Conservation (phyloP, 1,140 invertebrate genomes). For the Tetramorium parvispinum region DNA sequence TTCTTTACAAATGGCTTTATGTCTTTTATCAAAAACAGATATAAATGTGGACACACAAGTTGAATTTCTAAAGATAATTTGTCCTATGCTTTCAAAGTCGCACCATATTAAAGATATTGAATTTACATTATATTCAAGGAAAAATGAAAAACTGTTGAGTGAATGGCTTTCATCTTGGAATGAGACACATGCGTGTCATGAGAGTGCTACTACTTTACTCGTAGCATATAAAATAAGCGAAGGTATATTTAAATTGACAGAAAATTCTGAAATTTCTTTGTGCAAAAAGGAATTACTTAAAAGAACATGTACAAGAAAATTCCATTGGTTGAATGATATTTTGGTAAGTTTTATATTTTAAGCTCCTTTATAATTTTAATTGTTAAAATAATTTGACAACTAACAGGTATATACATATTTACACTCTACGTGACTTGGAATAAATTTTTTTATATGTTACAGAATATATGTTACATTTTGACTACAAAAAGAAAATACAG, state of each 20-base stretch:
- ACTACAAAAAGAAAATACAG: slow-evolving; percentile 69
- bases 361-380: slow-evolving; percentile 16
- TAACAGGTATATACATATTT: neutral
- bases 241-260: slow-evolving; percentile 70
- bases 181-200: slow-evolving; percentile 59
- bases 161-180: slow-evolving; percentile 78
- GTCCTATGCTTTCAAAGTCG: slow-evolving; percentile 68
- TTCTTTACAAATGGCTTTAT: slow-evolving; percentile 68
- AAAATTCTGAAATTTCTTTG: slow-evolving; percentile 53
- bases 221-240: slow-evolving; percentile 73
- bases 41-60: slow-evolving; percentile 70
- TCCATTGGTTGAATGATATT: slow-evolving; percentile 80
- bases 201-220: slow-evolving; percentile 61
- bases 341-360: slow-evolving; percentile 71
- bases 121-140: slow-evolving; percentile 79
- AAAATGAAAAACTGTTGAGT: slow-evolving; percentile 72
- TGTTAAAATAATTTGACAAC: neutral
- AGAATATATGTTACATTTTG: slow-evolving; percentile 77
- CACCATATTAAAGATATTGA: slow-evolving; percentile 75
- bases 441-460: slow-evolving; percentile 58
- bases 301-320: slow-evolving; percentile 70
- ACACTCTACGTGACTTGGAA: neutral
- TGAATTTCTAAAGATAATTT: slow-evolving; percentile 72
- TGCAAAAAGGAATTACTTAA: slow-evolving; percentile 75
- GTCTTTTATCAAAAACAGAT: slow-evolving; percentile 79